These are phyloP conservation scores for Pandion haliaetus DNA, from an alignment of 2,113 vertebrate species.

Conservation along the genomic window DNA sequence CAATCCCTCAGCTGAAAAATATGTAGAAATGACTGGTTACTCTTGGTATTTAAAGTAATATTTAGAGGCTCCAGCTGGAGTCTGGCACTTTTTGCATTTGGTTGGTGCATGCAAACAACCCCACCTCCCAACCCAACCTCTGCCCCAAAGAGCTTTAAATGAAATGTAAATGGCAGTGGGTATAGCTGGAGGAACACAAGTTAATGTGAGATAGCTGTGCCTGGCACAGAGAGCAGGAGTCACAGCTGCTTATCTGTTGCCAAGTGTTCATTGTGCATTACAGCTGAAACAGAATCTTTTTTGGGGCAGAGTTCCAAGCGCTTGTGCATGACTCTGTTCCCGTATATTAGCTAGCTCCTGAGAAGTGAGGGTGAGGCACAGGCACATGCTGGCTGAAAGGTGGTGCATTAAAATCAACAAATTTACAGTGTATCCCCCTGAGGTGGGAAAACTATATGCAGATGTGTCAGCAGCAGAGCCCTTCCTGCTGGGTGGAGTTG, in stretches of 20 bases:
- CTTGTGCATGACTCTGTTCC: rapidly evolving
- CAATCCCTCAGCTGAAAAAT: neutral
- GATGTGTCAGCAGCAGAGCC: neutral
- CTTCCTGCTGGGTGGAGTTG: neutral
- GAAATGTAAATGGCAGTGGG: neutral
- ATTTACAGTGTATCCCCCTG: neutral
- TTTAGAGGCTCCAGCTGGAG: neutral
- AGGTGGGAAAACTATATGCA: neutral
- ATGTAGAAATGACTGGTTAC: neutral
- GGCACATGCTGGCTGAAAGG: neutral
- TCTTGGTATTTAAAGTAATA: neutral
- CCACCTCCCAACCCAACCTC: neutral
- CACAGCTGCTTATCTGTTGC: neutral
- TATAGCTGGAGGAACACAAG: neutral
- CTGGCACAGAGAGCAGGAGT: neutral
- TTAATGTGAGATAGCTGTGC: neutral
- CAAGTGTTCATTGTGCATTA: neutral
- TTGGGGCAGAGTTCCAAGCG: neutral
- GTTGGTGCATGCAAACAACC: neutral
- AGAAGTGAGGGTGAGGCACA: neutral
- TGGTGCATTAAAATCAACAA: neutral
- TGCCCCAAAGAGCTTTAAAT: neutral
- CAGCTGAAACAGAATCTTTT: neutral
- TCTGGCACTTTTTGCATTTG: neutral
- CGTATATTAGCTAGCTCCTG: neutral